Evolutionary conservation across 2,888 invertebrate genomes (phyloP).

Genomic region (Dryocosmus kuriphilus): DNA sequence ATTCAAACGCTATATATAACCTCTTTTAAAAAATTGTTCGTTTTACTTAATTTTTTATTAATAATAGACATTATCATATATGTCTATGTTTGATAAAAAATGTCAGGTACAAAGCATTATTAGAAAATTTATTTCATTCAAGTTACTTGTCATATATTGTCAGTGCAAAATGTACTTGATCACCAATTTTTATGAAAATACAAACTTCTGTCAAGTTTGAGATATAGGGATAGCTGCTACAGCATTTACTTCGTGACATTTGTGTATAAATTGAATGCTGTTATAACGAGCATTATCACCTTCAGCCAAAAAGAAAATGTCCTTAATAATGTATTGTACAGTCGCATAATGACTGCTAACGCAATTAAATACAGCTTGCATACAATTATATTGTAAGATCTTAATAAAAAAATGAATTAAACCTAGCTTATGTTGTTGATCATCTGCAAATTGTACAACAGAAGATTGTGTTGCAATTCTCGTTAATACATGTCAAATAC

Average conservation of each 20-base stretch:
- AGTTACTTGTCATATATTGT: too few species aligned
- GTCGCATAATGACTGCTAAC: conserved; percentile 45
- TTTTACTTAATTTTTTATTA: too few species aligned
- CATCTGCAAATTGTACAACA: conserved; percentile 35
- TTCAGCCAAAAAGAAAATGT: conserved; percentile 42
- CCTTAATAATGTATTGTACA: conserved; percentile 39
- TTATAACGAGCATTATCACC: conserved; percentile 40
- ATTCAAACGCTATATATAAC: too few species aligned
- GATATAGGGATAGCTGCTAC: conserved; percentile 37
- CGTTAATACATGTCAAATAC: conserved; percentile 43
- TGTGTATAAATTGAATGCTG: conserved; percentile 43
- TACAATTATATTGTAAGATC: conserved; percentile 43
- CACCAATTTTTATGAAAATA: conserved; percentile 39
- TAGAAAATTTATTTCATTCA: too few species aligned
- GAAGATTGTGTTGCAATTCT: conserved; percentile 45
- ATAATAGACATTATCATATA: too few species aligned
- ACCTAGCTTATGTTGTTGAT: conserved; percentile 5
- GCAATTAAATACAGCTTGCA: conserved; percentile 45
- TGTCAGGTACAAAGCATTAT: too few species aligned
- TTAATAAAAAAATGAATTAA: conserved; percentile 50
- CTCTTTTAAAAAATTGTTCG: too few species aligned
- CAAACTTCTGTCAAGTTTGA: conserved; percentile 42
- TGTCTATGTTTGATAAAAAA: too few species aligned
- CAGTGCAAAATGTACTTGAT: too few species aligned
- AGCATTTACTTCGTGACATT: conserved; percentile 45